Evolutionary conservation across 2,888 invertebrate genomes (phyloP), one percentile per base, ranked within the genome.

Genomic region (Sympetrum striolatum): DNA sequence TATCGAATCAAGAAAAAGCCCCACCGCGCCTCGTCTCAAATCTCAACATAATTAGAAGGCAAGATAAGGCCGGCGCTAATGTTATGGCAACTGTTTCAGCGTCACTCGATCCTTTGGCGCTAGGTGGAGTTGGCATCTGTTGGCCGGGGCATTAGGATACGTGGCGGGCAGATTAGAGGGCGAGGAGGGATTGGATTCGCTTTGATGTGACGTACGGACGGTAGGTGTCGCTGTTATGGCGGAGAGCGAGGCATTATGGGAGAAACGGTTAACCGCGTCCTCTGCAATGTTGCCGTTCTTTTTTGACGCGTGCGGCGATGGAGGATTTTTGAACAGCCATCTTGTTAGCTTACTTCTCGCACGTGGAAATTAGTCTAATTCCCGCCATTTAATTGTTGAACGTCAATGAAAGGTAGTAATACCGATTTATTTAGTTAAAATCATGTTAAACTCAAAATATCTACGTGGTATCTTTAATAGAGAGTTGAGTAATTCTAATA

Each of bases 171-270:
- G 86, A 86, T 86, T 86, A 86, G 86, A 86, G 86, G 60, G n/a
- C 3, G 44, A 58, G 31, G 31, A 31, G 31, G 86, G 60, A 86
- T 64, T 86, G 86, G 86, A 86, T 86, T 86, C 86, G 60, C 86
- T 86, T 86, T 86, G 86, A 86, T 86, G 86, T 86, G 86, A 86
- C 86, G 86, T 37, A 60, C 37, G 86, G 64, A 60, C 82, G 81
- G 81, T 37, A 81, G 39, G 18, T 37, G 81, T 12, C 44, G 81
- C 48, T 25, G 44, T 18, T 48, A 37, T 80, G 37, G 80, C 37
- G n/a, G 22, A 44, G 48, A 44, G 48, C 25, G 81, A 44, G 48
- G 81, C n/a, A 44, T 22, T 37, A 37, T 37, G 80, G 80, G 44
- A 0, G 35, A 48, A 82, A 25, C 31, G 73, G 73, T 73, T 73